Evolutionary conservation across 2,888 invertebrate genomes (phyloP), one percentile per base, ranked within the genome.

Genomic region (Aproaerema taeniolella): DNA sequence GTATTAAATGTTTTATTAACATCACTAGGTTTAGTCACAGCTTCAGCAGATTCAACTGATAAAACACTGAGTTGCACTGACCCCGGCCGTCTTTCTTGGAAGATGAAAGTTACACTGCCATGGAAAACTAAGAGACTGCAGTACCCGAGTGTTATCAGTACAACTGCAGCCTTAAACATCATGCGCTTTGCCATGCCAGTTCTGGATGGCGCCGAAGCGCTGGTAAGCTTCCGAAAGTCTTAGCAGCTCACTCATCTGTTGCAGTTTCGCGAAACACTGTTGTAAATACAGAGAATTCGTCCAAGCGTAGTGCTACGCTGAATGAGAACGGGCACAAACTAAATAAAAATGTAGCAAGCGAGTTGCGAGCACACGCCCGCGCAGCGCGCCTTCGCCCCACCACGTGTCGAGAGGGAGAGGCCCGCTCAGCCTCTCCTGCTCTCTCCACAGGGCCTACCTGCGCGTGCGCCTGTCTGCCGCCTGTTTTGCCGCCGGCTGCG

Each of bases 61-160:
- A 79, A 67, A 55, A 75, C 79, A 41, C 78, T 58, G 67, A 79
- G 80, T 78, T 77, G 81, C 70, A 79, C 76, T 61, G 72, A 67
- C 52, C 62, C 68, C 56, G 68, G 56, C 50, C 82, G 77, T 62
- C 66, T 78, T 76, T 85, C 86, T 78, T 82, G 83, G 59, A 79
- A 80, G 78, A 75, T 81, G 56, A 80, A 74, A 59, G 75, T 71
- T 41, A 82, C 81, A 61, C 85, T 86, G 52, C 89, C 88, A 75
- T 90, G 90, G 62, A 90, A 90, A 55, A 90, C 83, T 50, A 90
- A 80, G 50, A 90, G 74, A 53, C 89, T 90, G 61, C 89, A 89
- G 60, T 90, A 90, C 49, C 88, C 89, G 53, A 90, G 75, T 50
- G 87, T 81, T 52, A 89, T 76, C 63, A 80, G 75, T 61, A 75